Evolutionary conservation across 1,140 invertebrate genomes (phyloP), one percentile per base, ranked within the genome.

Genomic region (Ips typographus): DNA sequence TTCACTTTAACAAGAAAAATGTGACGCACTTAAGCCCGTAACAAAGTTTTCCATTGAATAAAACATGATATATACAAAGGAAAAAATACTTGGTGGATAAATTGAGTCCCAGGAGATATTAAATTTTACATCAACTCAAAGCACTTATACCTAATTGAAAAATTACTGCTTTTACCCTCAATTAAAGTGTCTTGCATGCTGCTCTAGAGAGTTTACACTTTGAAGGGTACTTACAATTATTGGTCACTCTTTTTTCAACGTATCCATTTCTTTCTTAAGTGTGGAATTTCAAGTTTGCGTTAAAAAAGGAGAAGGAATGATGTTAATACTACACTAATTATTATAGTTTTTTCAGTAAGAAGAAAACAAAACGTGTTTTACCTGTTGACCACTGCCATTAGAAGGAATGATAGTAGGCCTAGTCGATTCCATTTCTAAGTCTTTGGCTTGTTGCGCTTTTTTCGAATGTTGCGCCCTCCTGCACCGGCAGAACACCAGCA

Each of bases 401-500:
- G 68, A 88, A 40, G 89, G 86, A 2, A 93, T 90, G 78, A 93
- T 89, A 57, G 91, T 91, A 1, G 92, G 90, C 47, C 90, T 85
- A 70, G 88, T 86, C 1, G 92, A 90, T 77, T 94, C 92, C 90
- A 93, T 92, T 82, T 94, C 93, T 79, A 94, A 94, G 78, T 94
- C 92, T 81, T 95, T 96, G 71, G 91, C 89, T 74, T 87, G 88
- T 52, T 84, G 83, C 77, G 93, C 93, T 79, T 94, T 93, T 59
- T 69, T 68, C 2, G 64, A 61, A 56, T 88, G 89, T 78, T 92
- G 90, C 75, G 90, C 90, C 68, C 88, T 86, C 73, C 91, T 91
- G 80, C 93, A 94, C 62, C 92, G 91, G 76, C 93, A 95, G 84
- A 94, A 95, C 71, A 95, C 85, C 62, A 94, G 83, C 38, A 94